Evolutionary conservation across 2,888 invertebrate genomes (phyloP), one percentile per base, ranked within the genome.

Genomic region (Hydriomena furcata): DNA sequence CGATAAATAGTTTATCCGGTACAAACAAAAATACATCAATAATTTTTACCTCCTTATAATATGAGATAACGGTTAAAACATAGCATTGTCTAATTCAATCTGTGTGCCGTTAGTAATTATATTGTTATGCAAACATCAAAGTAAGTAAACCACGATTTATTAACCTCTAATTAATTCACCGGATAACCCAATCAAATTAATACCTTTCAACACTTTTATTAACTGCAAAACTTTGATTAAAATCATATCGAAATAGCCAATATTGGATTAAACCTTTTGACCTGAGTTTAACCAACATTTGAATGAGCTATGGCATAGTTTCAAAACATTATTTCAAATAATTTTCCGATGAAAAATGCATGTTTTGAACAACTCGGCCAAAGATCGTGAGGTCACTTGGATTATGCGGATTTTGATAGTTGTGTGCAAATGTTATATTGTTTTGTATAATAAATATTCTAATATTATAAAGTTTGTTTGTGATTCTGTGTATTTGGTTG

Each of bases 261-360:
- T 32, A 10, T 11, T 40, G 24, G n/a, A 37, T 27, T 53, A 55
- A 49, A 36, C 52, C 10, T 40, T 24, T 40, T 54, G 50, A 42
- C 41, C 46, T 31, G 42, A 34, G 31, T 51, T 42, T 46, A 23
- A 36, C 42, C 25, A 52, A 51, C 41, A 38, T 91, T 91, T 91
- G 90, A 91, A 81, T 89, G 89, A 82, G 83, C 84, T 74, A 61
- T 76, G 78, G 58, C 83, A 80, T 50, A 71, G 66, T 89, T 88
- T 71, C 79, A 75, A 76, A 83, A 89, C 13, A 45, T 11, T 31
- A 31, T 53, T 51, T 52, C 42, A 50, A 35, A 47, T 47, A 56
- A 55, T 76, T 79, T 84, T 79, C 67, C 70, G 57, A 74, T 66
- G 66, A 84, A 85, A 85, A 83, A 77, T 75, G 64, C 62, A 74